Evolutionary conservation across 2,888 invertebrate species (phyloP), one percentile per base, ranked within the genome.

Genomic region (Spatulosminthurus flaviceps): DNA sequence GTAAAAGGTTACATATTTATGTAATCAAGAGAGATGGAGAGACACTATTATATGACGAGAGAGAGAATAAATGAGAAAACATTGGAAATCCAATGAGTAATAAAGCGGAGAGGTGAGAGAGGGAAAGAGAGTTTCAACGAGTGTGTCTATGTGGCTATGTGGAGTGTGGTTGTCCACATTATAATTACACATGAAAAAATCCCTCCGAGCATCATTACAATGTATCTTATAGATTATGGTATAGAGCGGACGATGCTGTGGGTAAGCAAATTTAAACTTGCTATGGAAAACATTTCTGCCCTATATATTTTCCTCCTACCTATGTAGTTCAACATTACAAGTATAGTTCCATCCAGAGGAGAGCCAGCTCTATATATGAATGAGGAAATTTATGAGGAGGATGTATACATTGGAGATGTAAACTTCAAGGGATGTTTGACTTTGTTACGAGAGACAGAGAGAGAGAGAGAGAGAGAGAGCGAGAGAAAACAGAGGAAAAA

Each of bases 131-230:
- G 67, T 69, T 76, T 69, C 67, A 43, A 42, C 43, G 76, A 69
- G 76, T 69, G 76, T 76, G 75, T 75, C 75, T 75, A n/a, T n/a
- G 75, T 66, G 75, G 75, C 75, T 75, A 29, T 41, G n/a, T n/a
- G 66, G 76, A 76, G 26, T 67, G 67, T 71, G 78, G 72, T 61
- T 72, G 72, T 72, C 72, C 72, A 61, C 78, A 76, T 78, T 78
- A 78, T 80, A 80, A 80, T 80, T 80, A 80, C 61, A 79, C 67
- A 21, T 42, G 26, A 78, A 66, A 80, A 78, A 80, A 79, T 76
- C 72, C 76, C 80, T 80, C 42, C 21, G 76, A 80, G 80, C 80
- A 80, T 80, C 80, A 80, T 80, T 78, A 80, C 73, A 60, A 61
- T 61, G 34, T 71, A 51, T 19, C 5, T 16, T 51, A 19, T 13